phyloP scores from a whole-genome alignment of 2,797 vertebrate genomes.

The Pantherophis alleghaniensis region DNA sequence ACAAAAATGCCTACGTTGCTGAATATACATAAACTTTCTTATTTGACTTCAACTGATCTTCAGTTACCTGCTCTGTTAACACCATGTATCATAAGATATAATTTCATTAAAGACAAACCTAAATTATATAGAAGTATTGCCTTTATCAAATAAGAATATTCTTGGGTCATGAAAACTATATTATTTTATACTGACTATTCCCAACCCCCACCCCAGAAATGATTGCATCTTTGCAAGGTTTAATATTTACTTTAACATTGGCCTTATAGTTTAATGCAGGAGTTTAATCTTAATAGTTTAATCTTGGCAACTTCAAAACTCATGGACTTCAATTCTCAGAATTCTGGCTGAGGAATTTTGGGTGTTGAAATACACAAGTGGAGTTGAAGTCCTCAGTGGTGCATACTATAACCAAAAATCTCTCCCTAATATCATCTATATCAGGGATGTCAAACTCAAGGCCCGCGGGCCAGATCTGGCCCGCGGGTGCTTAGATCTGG shows the following conservation, averaged over 20 bases:
- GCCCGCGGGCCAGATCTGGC: too few relatives aligned
- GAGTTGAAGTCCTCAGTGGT: neutral
- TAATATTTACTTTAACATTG: neutral
- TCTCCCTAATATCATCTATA: neutral
- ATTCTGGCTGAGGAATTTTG: conserved; percentile 10
- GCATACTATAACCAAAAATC: neutral
- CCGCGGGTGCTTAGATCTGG: too few relatives aligned
- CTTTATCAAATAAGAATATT: neutral
- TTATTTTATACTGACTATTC: neutral
- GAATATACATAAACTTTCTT: neutral
- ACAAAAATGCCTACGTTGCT: neutral
- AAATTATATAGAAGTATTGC: neutral
- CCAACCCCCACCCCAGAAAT: neutral
- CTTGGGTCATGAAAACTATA: neutral
- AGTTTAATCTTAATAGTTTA: neutral
- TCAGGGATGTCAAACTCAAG: too few relatives aligned
- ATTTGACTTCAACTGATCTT: neutral
- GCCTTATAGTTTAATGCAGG: neutral
- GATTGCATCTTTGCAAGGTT: conserved; percentile 1
- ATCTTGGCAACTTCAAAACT: neutral
- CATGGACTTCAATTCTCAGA: neutral
- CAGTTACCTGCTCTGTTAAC: neutral
- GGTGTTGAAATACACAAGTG: neutral
- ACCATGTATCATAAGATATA: neutral
- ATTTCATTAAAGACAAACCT: neutral